Percentiles rank a stretch among this genome's conserved stretches.
Evolutionary conservation across 2,888 invertebrate genomes (phyloP).

Genomic region (Esperia sulphurella): DNA sequence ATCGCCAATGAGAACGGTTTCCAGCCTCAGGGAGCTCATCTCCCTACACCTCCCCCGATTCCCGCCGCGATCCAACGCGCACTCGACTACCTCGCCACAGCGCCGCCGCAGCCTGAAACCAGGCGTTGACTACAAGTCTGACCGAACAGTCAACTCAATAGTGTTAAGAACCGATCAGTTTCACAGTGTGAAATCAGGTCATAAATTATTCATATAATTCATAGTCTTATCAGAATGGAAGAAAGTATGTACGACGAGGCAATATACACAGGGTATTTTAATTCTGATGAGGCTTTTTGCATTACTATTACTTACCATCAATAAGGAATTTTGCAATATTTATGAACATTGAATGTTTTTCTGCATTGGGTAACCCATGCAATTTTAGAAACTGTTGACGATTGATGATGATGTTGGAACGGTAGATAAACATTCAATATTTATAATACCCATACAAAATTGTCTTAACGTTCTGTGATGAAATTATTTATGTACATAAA

Average conservation of each 20-base stretch:
- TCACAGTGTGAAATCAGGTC: not conserved
- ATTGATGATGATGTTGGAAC: no score
- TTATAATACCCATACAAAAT: no score
- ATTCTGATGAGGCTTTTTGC: not conserved
- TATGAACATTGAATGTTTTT: not conserved
- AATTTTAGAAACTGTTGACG: no score
- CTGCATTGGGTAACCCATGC: not conserved
- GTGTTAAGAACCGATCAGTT: not conserved
- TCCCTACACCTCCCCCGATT: slow-evolving; percentile 84
- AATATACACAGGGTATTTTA: not conserved
- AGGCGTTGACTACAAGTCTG: slow-evolving; percentile 24
- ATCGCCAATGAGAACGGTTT: slow-evolving; percentile 85
- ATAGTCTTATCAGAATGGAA: not conserved
- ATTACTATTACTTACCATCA: not conserved
- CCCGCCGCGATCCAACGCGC: slow-evolving; percentile 84
- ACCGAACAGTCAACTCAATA: not conserved
- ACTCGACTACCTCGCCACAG: slow-evolving; percentile 82
- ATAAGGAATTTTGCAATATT: not conserved
- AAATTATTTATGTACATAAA: no score
- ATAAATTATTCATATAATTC: not conserved
- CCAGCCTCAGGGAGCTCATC: slow-evolving; percentile 81
- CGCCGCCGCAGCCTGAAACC: slow-evolving; percentile 71
- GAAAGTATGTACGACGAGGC: not conserved
- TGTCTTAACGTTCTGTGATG: no score
- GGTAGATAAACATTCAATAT: no score